phyloP scores from a whole-genome alignment of 2,113 vertebrate genomes.

The Pithys albifrons region DNA sequence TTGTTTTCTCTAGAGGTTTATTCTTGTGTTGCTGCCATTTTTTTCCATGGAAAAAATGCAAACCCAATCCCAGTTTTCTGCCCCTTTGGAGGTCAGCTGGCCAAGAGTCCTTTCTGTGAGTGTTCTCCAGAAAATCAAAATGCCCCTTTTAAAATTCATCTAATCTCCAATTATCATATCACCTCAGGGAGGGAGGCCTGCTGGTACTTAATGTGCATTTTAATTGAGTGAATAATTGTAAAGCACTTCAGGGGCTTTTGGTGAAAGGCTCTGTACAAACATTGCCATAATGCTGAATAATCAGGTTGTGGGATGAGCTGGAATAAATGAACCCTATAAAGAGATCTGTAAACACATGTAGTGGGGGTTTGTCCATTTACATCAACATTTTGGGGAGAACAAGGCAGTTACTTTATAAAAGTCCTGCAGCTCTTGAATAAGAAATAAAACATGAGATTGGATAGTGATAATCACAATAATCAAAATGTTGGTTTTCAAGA shows the following conservation, averaged over 20 bases:
- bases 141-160: conserved; percentile 44
- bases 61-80: background rate
- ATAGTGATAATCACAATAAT: background rate
- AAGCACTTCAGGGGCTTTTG: conserved; percentile 38
- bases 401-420: background rate
- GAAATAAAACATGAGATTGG: background rate
- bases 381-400: background rate
- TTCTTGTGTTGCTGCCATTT: background rate
- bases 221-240: conserved; percentile 59
- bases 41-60: background rate
- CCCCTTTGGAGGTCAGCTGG: background rate
- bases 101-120: background rate
- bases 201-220: conserved; percentile 60
- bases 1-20: background rate
- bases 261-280: conserved; percentile 43
- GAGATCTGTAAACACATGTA: background rate
- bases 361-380: background rate
- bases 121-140: background rate
- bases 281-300: conserved; percentile 30
- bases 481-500: background rate
- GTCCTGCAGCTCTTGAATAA: background rate
- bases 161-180: conserved; percentile 47
- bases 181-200: conserved; percentile 38
- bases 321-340: conserved; percentile 20
- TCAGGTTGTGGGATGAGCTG: background rate